Evolutionary conservation across 2,797 vertebrate species (phyloP).

Genomic region (Coreius guichenoti): DNA sequence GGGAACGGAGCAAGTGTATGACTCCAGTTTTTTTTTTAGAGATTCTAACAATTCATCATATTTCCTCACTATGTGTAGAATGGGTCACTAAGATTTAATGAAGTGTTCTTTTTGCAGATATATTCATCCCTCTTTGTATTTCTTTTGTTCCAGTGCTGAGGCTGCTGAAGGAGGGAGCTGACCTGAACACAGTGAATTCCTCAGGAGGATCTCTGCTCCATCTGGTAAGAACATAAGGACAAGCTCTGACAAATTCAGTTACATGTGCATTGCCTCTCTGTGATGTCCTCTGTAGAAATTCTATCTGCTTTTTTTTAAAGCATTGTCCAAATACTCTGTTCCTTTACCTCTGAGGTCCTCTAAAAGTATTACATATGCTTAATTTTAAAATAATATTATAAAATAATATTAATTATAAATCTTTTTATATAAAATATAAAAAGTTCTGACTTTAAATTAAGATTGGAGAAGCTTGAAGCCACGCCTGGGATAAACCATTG

Average conservation of each 20-base stretch:
- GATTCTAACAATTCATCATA: neutral
- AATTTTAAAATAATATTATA: neutral
- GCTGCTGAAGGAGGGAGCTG: constrained; percentile 89
- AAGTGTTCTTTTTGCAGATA: constrained; percentile 26
- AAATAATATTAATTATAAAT: too few relatives aligned
- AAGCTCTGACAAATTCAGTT: constrained; percentile 42
- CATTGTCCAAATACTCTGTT: neutral
- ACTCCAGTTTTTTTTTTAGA: constrained; percentile 3
- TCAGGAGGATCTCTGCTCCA: constrained; percentile 93
- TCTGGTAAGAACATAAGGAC: constrained; percentile 83
- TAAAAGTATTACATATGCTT: neutral
- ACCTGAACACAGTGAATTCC: constrained; percentile 79
- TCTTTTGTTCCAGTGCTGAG: constrained; percentile 81
- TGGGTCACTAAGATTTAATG: constrained; percentile 2
- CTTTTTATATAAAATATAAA: too few relatives aligned
- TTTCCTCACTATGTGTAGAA: constrained; percentile 11
- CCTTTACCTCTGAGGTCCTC: neutral
- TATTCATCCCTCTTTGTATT: constrained; percentile 31
- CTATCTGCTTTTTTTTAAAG: neutral
- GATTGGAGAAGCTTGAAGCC: neutral
- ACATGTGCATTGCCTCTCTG: constrained; percentile 42
- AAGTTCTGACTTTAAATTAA: neutral
- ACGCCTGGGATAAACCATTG: neutral
- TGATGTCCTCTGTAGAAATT: neutral
- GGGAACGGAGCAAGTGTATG: neutral